Conservation (phyloP, 2,113 vertebrate species). For the Corapipo altera region DNA sequence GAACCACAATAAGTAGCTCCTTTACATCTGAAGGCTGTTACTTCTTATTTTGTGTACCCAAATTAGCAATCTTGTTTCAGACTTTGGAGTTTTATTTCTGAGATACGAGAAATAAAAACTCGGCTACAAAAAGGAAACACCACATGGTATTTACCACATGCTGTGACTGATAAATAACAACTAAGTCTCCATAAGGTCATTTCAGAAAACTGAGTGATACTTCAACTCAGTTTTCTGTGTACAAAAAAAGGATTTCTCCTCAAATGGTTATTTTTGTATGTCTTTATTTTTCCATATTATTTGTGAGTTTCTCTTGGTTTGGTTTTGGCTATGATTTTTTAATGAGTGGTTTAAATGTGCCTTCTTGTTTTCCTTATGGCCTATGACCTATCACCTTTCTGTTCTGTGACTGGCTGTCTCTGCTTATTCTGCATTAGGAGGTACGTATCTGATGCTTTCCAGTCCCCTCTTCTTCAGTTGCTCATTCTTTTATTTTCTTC, state of each 20-base stretch:
- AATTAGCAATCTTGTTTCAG: neutral
- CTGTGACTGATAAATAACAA: neutral
- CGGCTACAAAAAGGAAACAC: neutral
- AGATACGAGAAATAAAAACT: neutral
- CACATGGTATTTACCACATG: neutral
- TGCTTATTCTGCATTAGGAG: constrained; percentile 91
- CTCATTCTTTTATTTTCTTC: constrained; percentile 59
- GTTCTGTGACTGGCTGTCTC: constrained; percentile 91
- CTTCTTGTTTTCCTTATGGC: constrained; percentile 85
- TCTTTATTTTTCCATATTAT: constrained; percentile 72
- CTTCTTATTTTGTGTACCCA: neutral
- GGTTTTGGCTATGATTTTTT: constrained; percentile 76
- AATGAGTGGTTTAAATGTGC: constrained; percentile 81
- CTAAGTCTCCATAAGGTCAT: neutral
- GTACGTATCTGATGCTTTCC: constrained; percentile 83
- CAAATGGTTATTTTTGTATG: constrained; percentile 66
- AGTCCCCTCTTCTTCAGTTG: constrained; percentile 63
- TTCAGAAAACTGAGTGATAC: constrained; percentile 32
- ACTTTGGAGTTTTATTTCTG: constrained; percentile 7
- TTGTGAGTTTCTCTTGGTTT: constrained; percentile 80
- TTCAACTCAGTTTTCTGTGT: constrained; percentile 32
- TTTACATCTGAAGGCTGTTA: neutral
- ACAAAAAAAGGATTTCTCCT: constrained; percentile 31
- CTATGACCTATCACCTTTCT: constrained; percentile 90
- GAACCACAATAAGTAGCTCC: neutral